Evolutionary conservation across 2,113 vertebrate species (phyloP), one percentile per base, ranked within the genome.

Genomic region (Centropus bengalensis): DNA sequence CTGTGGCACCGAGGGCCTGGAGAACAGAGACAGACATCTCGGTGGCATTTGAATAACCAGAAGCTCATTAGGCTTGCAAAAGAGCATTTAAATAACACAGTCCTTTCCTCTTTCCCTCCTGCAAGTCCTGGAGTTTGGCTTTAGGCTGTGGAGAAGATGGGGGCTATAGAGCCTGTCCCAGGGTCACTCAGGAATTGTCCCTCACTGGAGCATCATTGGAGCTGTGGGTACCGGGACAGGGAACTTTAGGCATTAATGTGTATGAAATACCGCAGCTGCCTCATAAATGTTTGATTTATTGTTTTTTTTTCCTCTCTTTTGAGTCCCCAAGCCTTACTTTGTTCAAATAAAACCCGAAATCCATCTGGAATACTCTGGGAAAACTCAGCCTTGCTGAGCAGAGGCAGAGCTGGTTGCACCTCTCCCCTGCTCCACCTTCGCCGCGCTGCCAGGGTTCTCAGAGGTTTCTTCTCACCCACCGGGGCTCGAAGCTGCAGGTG

Each of bases 301-400:
- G 13, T 44, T 78, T 5, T 22, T 60, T 38, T n/a, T n/a, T 38
- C 15, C 2, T 9, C 32, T n/a, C 51, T 62, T 83, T 63, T 45
- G 73, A 3, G 8, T 96, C 95, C 89, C 94, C 30, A 54, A 80
- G 95, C 94, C 81, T 94, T 90, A 84, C 88, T 97, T 96, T 97
- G 93, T 82, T 94, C 62, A 76, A 88, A 88, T 92, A 56, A 94
- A 95, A 96, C 24, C 44, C 6, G 6, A 86, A 96, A 85, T 95
- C 91, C 89, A 45, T 47, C 47, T 0, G 14, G 93, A 94, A 38
- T 68, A 24, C 45, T 56, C 62, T 8, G 38, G 42, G 64, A 42
- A 88, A 94, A 56, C 76, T 51, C 32, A 49, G 60, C 14, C 54
- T 60, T 15, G 49, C 55, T 2, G n/a, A 64, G 81, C 9, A 0